These are phyloP conservation scores for Euura saliciscinereae DNA, from an alignment of 1,140 invertebrate species.

Conservation along the genomic window DNA sequence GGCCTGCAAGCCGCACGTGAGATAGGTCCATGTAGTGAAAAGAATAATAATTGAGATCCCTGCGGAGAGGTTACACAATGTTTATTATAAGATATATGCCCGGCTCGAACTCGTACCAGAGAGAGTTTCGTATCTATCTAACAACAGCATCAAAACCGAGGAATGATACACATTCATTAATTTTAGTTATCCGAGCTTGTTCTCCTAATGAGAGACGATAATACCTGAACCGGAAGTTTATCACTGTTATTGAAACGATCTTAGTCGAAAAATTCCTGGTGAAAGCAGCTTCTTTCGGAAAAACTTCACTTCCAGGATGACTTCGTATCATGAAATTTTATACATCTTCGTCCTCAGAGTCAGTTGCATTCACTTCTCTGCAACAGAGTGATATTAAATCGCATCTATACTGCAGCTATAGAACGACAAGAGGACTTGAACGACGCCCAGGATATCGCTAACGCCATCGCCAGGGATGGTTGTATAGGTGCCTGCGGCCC, in stretches of 20 bases:
- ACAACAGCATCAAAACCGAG: neutral
- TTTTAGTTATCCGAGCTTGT: slow-evolving; percentile 2
- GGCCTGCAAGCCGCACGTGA: too few relatives aligned
- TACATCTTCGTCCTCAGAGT: too few relatives aligned
- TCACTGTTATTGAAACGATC: too few relatives aligned
- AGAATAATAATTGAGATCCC: slow-evolving; percentile 6
- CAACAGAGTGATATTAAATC: neutral
- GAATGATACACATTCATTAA: neutral
- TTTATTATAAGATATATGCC: neutral
- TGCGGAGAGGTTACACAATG: neutral
- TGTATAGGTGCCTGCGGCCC: slow-evolving; percentile 19
- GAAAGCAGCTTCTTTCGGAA: too few relatives aligned
- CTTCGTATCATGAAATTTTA: too few relatives aligned
- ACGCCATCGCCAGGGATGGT: slow-evolving; percentile 4
- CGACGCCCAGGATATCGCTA: neutral
- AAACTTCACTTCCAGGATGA: too few relatives aligned
- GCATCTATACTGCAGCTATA: slow-evolving; percentile 7
- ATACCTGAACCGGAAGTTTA: neutral
- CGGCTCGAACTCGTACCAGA: neutral
- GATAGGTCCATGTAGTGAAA: neutral
- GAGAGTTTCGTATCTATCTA: neutral
- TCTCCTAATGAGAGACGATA: neutral
- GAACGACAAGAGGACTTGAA: neutral
- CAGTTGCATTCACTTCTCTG: too few relatives aligned
- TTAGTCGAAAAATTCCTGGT: too few relatives aligned